Base-by-base conservation (phyloP, 2,113 vertebrate genomes). In the Hiodon tergisus region DNA sequence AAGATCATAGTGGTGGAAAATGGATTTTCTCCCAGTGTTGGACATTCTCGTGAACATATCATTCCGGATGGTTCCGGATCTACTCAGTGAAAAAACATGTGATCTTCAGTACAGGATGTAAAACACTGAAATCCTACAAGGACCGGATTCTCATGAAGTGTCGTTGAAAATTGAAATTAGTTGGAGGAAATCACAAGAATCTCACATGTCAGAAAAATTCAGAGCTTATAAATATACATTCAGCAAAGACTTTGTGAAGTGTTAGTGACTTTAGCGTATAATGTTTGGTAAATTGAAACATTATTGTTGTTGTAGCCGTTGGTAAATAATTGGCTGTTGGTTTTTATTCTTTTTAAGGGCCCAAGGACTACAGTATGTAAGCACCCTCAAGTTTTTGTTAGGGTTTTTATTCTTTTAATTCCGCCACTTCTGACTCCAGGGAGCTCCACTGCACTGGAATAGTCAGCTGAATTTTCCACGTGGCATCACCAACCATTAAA, bases 111-210 rank as follows among this genome's bases (percentile, higher is more conserved):
- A 66, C 46, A 66, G 48, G 16, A 46, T 8, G 8, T 31, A 65
- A 46, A 31, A 46, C 47, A 16, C 62, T 57, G 8, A 5, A 5
- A 46, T 65, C 16, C 31, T 4, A 66, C 63, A 66, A 4, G 2
- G 8, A 66, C 5, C 48, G 63, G 46, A 48, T 66, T 66, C 63
- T 66, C 48, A 48, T 66, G 48, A 31, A 31, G 31, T 46, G 63
- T 47, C 46, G 31, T 47, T 48, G 46, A 66, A 66, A 66, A 46
- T 66, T 17, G 63, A 48, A 13, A 66, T 66, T 66, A 66, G 63
- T 66, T 66, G 63, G 46, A 66, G 63, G 31, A 8, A n/a, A 66
- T 66, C 63, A 66, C 48, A 47, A 66, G 63, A 47, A 66, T 6
- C 63, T 47, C 63, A 48, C 63, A 66, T 65, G 62, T 3, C n/a